Evolutionary conservation across 2,888 invertebrate genomes (phyloP), one percentile per base, ranked within the genome.

Genomic region (Microplitis deprimator): DNA sequence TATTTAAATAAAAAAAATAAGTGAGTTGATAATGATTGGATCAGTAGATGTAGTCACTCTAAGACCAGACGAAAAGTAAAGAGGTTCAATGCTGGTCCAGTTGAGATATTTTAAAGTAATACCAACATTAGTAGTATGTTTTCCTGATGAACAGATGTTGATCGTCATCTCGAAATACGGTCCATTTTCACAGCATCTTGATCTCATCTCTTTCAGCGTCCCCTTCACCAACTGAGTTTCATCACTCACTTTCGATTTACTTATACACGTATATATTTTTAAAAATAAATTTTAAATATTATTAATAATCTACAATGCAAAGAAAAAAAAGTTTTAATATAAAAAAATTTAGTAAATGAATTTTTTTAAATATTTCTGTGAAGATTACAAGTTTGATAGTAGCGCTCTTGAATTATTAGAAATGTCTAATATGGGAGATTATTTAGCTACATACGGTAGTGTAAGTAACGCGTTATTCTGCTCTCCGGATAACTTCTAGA

Each of bases 401-500:
- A 50, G 13, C 5, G 13, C 50, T 50, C 50, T 50, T 50, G 50
- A 50, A 8, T 50, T 50, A 50, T 50, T 50, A 50, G 50, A 50
- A 50, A 50, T 50, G 13, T 50, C 50, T 50, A 50, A 50, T 50
- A 50, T 50, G 13, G 13, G 50, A 50, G 50, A 50, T 50, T 50
- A 50, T 50, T 50, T 50, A 38, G 20, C 29, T 65, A 38, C 13
- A 65, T 29, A 65, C 29, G 13, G 38, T 20, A 5, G 20, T 62
- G 65, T 13, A 65, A 65, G 65, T 10, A 29, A 29, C 65, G 29
- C 38, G 38, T 20, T 62, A 73, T 50, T 77, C 83, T 87, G 83
- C 29, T 77, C 79, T 73, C 87, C 86, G 85, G 84, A 38, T 86
- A 79, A 74, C 71, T 81, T 78, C 82, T 83, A 83, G 83, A 86